Evolutionary conservation across 2,113 vertebrate species (phyloP), one percentile per base, ranked within the genome.

Genomic region (Actinemys pallida): DNA sequence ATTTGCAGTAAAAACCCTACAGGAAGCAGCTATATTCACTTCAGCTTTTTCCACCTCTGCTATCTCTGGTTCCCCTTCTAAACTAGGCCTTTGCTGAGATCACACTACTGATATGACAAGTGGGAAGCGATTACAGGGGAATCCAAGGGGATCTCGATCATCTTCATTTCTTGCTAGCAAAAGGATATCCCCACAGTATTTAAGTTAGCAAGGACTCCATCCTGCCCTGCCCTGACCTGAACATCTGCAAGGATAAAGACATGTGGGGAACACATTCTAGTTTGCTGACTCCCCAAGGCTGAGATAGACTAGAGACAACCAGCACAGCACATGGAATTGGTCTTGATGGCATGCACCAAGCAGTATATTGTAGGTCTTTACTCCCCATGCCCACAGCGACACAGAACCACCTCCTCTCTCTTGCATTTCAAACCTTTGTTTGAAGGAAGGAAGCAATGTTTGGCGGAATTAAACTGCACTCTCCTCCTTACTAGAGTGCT

Each of bases 1-100:
- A 42, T 49, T 35, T 5, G 5, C 65, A 5, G 31, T 54, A 45
- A 85, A 85, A 16, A 31, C 52, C 25, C 0, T 0, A 20, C 24
- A 45, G 45, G 42, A 82, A 83, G 10, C 31, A 39, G 85, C 82
- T 59, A 54, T 84, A 82, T 84, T 4, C 53, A 1, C 24, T 2
- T 82, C 79, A 80, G 81, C 72, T 89, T 29, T 24, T 49, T 47
- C 90, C 65, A 20, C 1, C 85, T 53, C 81, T 35, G 22, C 31
- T 3, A 1, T 2, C 22, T 52, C 49, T 86, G 0, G 4, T 1
- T 82, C 75, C 80, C 27, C n/a, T 88, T 24, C 76, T 56, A 8
- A 78, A 25, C 35, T 13, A 65, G 1, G 5, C 39, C 50, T 85
- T n/a, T 57, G 1, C 2, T 4, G 47, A 57, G 80, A 62, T 2